phyloP scores from a whole-genome alignment of 2,888 invertebrate genomes.

The Conops quadrifasciatus region DNA sequence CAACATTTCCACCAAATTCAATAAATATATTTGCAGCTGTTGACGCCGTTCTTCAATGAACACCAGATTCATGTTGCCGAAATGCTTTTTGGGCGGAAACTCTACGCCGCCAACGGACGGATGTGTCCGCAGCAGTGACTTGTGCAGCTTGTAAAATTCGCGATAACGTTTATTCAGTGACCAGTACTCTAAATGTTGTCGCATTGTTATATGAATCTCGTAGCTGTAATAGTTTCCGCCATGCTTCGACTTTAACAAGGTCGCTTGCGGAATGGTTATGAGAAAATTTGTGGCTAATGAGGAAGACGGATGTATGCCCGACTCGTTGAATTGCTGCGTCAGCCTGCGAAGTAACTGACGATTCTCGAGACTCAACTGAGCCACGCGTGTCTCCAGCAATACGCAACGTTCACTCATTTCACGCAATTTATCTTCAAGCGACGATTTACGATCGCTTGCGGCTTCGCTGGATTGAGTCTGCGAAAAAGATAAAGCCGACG shows the following conservation, averaged over 20 bases:
- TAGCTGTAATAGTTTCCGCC: conserved; percentile 58
- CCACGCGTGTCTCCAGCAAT: conserved; percentile 60
- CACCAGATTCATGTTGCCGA: conserved; percentile 87
- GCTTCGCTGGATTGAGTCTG: conserved; percentile 36
- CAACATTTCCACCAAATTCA: conserved; percentile 82
- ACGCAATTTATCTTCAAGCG: conserved; percentile 55
- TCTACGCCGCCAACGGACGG: conserved; percentile 81
- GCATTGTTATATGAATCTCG: conserved; percentile 63
- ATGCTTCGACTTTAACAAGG: conserved; percentile 52
- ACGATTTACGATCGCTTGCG: conserved; percentile 42
- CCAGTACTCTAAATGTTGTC: conserved; percentile 81
- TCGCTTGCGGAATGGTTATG: conserved; percentile 62
- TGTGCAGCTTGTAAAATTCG: conserved; percentile 88
- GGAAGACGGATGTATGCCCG: conserved; percentile 58
- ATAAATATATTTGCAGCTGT: conserved; percentile 85
- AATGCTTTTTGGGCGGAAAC: conserved; percentile 94
- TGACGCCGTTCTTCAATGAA: conserved; percentile 89
- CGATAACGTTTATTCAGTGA: conserved; percentile 94
- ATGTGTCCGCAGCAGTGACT: conserved; percentile 79
- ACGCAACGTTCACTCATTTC: conserved; percentile 58
- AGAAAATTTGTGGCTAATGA: conserved; percentile 59
- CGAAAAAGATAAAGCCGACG: conserved; percentile 49
- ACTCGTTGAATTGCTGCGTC: conserved; percentile 56
- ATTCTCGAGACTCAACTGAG: conserved; percentile 61
- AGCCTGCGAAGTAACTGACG: conserved; percentile 58